These are phyloP conservation scores for Dromococcyx pavoninus DNA, from an alignment of 2,797 vertebrate genomes.

Conservation along the genomic window DNA sequence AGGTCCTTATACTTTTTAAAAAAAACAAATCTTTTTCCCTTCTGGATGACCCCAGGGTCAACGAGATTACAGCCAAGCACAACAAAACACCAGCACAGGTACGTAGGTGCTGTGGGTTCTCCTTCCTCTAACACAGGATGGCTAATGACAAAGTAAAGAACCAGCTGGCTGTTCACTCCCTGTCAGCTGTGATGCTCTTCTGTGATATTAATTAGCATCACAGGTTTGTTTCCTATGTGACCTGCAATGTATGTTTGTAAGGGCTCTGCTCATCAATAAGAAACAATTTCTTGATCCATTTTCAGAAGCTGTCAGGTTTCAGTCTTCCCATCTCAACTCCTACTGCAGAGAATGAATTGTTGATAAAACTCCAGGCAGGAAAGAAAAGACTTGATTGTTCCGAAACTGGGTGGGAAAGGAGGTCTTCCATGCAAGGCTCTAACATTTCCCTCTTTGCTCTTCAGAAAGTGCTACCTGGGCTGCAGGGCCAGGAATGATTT, in stretches of 20 bases:
- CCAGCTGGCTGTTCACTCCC: neutral
- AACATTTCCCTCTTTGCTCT: neutral
- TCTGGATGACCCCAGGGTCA: constrained; percentile 72
- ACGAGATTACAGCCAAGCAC: constrained; percentile 79
- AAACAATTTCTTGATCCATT: neutral
- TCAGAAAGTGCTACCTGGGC: neutral
- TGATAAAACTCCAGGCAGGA: neutral
- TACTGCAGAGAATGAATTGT: neutral
- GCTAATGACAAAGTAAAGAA: neutral
- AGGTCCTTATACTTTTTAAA: no score
- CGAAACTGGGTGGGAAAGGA: neutral
- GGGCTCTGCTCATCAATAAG: neutral
- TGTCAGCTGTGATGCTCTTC: neutral
- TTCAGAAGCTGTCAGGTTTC: neutral
- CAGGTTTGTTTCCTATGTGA: neutral
- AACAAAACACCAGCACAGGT: constrained; percentile 34
- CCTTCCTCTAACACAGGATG: neutral
- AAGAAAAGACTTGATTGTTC: neutral
- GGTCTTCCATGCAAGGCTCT: neutral
- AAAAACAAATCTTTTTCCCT: no score
- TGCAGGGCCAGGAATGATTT: neutral
- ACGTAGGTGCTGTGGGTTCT: no score
- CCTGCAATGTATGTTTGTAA: neutral
- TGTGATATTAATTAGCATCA: neutral
- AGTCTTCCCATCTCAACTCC: neutral